Evolutionary conservation across 2,113 vertebrate species (phyloP).

Genomic region (Mystacornis crossleyi): DNA sequence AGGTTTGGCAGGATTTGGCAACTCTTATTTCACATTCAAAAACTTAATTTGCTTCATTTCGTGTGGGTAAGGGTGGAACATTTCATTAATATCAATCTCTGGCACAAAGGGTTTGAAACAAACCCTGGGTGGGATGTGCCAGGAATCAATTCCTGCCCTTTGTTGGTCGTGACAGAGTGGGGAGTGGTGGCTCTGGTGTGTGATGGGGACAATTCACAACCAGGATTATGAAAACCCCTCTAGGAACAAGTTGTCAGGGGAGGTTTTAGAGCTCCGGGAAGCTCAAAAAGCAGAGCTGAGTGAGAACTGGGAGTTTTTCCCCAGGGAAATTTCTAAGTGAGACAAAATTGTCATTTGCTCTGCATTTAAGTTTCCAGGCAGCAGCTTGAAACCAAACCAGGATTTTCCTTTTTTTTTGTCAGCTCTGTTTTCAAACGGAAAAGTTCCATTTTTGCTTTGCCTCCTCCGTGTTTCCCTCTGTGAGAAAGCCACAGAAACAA

Average conservation of each 20-base stretch:
- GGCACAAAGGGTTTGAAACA: not conserved
- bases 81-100: not conserved
- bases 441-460: not conserved
- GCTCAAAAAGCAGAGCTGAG: not conserved
- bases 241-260: not conserved
- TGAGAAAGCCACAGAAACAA: not conserved
- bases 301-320: not conserved
- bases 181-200: not conserved
- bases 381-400: not conserved
- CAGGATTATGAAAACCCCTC: not conserved
- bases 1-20: not conserved
- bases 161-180: not conserved
- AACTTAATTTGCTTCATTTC: not conserved
- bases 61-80: not conserved
- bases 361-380: not conserved
- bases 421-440: not conserved
- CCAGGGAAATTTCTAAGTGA: slow-evolving; percentile 2
- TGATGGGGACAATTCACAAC: not conserved
- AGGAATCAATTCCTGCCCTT: not conserved
- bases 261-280: not conserved
- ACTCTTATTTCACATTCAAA: not conserved
- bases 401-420: not conserved
- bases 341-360: slow-evolving; percentile 2
- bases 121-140: not conserved
- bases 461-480: not conserved